phyloP scores from a whole-genome alignment of 2,113 vertebrate genomes.

The Pogona vitticeps region DNA sequence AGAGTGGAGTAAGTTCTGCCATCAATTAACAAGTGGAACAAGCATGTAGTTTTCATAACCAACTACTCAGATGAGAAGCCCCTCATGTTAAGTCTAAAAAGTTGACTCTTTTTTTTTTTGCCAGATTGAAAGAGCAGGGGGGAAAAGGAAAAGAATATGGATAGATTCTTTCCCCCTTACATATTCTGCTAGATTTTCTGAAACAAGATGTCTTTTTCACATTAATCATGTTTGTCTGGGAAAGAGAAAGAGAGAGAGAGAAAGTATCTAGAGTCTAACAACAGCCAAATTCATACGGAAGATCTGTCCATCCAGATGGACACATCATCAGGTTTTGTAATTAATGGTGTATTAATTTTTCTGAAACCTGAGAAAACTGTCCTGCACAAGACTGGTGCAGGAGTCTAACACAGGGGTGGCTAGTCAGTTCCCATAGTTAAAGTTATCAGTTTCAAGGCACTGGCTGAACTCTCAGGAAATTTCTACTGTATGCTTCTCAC shows the following conservation, averaged over 20 bases:
- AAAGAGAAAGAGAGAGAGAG: neutral
- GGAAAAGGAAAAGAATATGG: too few species aligned
- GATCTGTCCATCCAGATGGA: too few species aligned
- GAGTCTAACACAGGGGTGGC: too few species aligned
- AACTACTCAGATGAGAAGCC: neutral
- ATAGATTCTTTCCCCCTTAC: neutral
- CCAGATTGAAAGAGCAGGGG: neutral
- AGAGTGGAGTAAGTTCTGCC: conserved; percentile 63
- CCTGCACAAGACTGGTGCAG: too few species aligned
- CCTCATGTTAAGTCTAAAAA: neutral
- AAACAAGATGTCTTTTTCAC: neutral
- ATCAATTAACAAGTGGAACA: neutral
- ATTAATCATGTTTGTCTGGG: neutral
- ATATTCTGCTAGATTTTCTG: neutral
- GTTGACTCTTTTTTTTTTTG: neutral
- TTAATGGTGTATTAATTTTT: too few species aligned
- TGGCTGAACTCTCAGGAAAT: too few species aligned
- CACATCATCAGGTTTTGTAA: too few species aligned
- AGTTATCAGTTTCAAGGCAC: too few species aligned
- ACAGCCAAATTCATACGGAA: neutral
- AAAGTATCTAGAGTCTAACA: neutral
- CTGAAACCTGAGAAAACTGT: too few species aligned
- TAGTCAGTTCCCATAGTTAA: too few species aligned
- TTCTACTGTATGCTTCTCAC: too few species aligned
- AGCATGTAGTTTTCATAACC: neutral